Percentiles rank a stretch among this genome's conserved stretches.
Conservation (phyloP, 1,140 invertebrate species). For the Brachionus rotundiformis region DNA sequence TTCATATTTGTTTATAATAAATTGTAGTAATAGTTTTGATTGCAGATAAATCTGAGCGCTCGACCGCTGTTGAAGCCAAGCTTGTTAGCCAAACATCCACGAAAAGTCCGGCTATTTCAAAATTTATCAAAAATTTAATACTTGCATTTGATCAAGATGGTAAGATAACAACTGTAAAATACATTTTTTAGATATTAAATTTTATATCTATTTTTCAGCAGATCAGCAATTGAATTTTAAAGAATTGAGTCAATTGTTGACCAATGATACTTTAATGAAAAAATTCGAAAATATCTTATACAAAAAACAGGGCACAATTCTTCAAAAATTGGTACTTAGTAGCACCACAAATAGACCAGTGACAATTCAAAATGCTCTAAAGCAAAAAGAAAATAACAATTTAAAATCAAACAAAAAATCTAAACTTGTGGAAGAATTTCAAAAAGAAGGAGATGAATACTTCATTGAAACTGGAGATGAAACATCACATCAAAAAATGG, state of each 20-base stretch:
- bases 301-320: constrained; percentile 2
- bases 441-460: constrained; percentile 33
- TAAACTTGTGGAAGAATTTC: constrained; percentile 15
- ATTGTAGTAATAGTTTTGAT: no score
- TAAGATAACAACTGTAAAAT: no score
- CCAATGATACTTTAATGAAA: not conserved
- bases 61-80: not conserved
- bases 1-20: no score
- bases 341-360: not conserved
- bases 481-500: not conserved
- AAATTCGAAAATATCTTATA: constrained; percentile 38
- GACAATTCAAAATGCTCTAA: not conserved
- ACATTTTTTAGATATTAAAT: not conserved
- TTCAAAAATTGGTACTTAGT: not conserved
- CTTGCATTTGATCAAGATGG: constrained; percentile 31
- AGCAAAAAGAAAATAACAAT: constrained; percentile 29
- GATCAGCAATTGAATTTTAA: constrained; percentile 45
- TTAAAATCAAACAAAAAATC: constrained; percentile 51
- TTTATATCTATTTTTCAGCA: constrained; percentile 1
- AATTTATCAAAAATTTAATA: constrained; percentile 48
- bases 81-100: not conserved
- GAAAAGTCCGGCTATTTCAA: not conserved
- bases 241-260: constrained; percentile 28
- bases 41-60: not conserved
- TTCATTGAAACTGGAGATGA: constrained; percentile 15